These are phyloP conservation scores for Pammene fasciana DNA, from an alignment of 2,888 invertebrate species.

Conservation along the genomic window DNA sequence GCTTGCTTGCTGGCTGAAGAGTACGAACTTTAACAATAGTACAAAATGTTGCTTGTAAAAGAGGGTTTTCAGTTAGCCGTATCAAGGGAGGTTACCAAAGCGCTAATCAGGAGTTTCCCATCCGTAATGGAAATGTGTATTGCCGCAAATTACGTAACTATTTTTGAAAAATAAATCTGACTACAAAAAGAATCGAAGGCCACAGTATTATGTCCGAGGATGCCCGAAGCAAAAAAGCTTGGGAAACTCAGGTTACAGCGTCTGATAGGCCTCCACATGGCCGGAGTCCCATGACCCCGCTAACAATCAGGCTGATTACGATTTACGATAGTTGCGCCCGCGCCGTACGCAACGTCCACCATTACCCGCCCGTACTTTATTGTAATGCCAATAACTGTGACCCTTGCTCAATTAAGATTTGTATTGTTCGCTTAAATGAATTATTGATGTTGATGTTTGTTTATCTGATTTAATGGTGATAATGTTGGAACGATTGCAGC, in stretches of 20 bases:
- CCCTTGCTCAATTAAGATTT: slow-evolving; percentile 41
- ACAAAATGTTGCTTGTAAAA: no score
- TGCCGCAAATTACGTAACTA: no score
- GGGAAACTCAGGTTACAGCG: not conserved
- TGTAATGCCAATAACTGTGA: slow-evolving; percentile 38
- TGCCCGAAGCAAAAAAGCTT: no score
- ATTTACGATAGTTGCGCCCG: slow-evolving; percentile 37
- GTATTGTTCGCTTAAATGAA: slow-evolving; percentile 36
- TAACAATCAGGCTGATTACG: slow-evolving; percentile 41
- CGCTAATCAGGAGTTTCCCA: no score
- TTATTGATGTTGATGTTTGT: slow-evolving; percentile 36
- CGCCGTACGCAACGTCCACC: slow-evolving; percentile 32
- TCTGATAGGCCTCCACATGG: slow-evolving; percentile 3
- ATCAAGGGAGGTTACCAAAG: no score
- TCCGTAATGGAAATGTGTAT: no score
- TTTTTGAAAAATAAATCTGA: no score
- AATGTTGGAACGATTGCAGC: slow-evolving; percentile 12
- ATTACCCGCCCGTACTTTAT: slow-evolving; percentile 32
- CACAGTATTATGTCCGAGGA: no score
- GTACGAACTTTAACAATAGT: no score
- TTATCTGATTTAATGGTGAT: slow-evolving; percentile 23
- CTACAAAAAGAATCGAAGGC: no score
- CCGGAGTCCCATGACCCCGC: slow-evolving; percentile 36
- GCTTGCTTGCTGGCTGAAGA: no score
- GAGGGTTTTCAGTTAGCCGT: no score